Conservation (phyloP, 2,797 vertebrate genomes). For the Poecilia picta region DNA sequence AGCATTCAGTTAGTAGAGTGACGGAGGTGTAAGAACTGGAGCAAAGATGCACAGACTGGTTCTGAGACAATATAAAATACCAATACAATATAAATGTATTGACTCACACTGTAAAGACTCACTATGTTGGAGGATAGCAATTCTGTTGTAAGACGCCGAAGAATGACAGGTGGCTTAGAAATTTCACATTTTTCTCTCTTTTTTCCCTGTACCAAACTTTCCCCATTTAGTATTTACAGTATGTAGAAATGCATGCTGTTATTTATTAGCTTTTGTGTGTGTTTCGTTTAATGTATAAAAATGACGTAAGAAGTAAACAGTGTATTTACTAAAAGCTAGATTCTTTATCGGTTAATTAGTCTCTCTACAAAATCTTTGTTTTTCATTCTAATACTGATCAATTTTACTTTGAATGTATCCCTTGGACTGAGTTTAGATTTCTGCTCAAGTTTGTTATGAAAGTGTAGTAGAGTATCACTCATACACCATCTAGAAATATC, state of each 20-base stretch:
- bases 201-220: background rate
- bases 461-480: background rate
- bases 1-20: background rate
- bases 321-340: background rate
- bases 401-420: background rate
- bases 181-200: background rate
- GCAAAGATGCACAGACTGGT: background rate
- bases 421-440: background rate
- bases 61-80: background rate
- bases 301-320: background rate
- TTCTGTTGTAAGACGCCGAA: background rate
- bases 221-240: background rate
- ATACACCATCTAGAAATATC: background rate
- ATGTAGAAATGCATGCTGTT: background rate
- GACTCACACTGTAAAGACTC: background rate
- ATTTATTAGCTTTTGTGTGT: background rate
- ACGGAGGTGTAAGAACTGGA: background rate
- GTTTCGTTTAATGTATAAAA: background rate
- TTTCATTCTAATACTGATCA: background rate
- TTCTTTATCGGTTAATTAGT: background rate
- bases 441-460: background rate
- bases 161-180: background rate
- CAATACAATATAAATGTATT: background rate
- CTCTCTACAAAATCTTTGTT: background rate
- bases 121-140: background rate